Percentiles rank a stretch among this genome's conserved stretches.
Conservation (phyloP, 2,888 invertebrate species). For the Tortrix viridana region DNA sequence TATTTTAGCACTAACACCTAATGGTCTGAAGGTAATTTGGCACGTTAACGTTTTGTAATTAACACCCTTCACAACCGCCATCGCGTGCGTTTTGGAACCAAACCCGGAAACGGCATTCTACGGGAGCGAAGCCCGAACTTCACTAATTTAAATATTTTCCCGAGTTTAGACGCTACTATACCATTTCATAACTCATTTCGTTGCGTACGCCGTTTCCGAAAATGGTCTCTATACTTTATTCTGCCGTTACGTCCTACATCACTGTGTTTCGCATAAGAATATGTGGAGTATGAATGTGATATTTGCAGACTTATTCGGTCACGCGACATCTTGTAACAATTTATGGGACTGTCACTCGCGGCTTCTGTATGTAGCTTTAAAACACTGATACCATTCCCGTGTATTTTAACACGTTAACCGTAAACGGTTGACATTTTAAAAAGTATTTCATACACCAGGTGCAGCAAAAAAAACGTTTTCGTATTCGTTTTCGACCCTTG, state of each 20-base stretch:
- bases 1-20: not conserved
- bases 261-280: not conserved
- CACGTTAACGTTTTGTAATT: slow-evolving; percentile 62
- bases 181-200: slow-evolving; percentile 30
- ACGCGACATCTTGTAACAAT: not conserved
- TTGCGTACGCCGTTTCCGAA: slow-evolving; percentile 28
- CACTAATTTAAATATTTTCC: slow-evolving; percentile 36
- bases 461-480: not conserved
- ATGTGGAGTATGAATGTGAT: slow-evolving; percentile 9
- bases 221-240: slow-evolving; percentile 25
- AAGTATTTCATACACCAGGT: too few species aligned
- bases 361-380: not conserved
- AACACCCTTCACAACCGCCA: slow-evolving; percentile 61
- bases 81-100: slow-evolving; percentile 66
- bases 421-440: too few species aligned
- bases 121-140: slow-evolving; percentile 14
- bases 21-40: slow-evolving; percentile 48
- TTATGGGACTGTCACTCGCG: not conserved
- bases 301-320: slow-evolving; percentile 4
- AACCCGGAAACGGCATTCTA: slow-evolving; percentile 69
- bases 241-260: slow-evolving; percentile 3
- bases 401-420: too few species aligned
- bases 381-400: too few species aligned
- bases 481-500: not conserved
- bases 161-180: slow-evolving; percentile 10